These are phyloP conservation scores for Typhlichthys eigenmanni DNA, from an alignment of 2,797 vertebrate species.

Conservation along the genomic window DNA sequence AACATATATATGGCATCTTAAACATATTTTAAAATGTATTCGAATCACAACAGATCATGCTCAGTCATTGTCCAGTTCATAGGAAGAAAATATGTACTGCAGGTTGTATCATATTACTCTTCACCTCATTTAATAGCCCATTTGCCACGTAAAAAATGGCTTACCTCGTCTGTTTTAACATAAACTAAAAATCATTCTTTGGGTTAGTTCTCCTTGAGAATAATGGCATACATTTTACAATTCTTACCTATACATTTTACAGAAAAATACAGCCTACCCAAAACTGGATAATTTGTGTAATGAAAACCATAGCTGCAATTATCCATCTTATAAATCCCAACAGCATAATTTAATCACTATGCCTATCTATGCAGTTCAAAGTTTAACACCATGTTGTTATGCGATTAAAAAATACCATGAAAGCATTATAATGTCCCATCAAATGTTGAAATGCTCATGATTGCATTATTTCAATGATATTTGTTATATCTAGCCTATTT, in stretches of 20 bases:
- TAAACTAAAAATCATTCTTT: not conserved
- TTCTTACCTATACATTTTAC: not conserved
- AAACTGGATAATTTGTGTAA: not conserved
- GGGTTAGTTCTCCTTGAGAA: not conserved
- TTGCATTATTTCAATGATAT: not conserved
- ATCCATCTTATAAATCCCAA: too few species aligned
- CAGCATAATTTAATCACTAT: too few species aligned
- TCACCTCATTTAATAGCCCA: not conserved
- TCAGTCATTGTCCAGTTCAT: not conserved
- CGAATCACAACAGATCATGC: not conserved
- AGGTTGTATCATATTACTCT: not conserved
- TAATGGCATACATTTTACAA: not conserved
- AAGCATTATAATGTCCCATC: too few species aligned
- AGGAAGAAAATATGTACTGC: not conserved
- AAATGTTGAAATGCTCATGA: too few species aligned
- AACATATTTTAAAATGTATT: not conserved
- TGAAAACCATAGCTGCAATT: too few species aligned
- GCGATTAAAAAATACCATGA: too few species aligned
- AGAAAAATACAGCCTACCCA: not conserved
- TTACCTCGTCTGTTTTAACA: not conserved
- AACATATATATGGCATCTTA: not conserved
- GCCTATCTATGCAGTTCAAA: too few species aligned
- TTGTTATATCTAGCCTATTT: not conserved
- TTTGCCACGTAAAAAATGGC: not conserved
- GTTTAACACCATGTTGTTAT: too few species aligned